phyloP scores from a whole-genome alignment of 2,888 invertebrate genomes.

The Junonia oenone region DNA sequence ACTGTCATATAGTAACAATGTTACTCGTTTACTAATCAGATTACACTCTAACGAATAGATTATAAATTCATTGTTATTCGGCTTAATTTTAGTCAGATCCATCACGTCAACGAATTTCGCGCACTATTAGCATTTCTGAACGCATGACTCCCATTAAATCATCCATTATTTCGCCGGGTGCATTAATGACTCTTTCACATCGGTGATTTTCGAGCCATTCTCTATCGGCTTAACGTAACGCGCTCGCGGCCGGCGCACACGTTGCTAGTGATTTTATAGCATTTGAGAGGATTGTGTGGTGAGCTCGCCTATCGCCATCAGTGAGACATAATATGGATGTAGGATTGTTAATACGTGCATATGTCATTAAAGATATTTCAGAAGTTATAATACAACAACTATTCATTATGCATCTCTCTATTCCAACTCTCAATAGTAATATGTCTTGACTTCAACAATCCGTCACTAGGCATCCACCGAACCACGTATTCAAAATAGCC shows the following conservation, averaged over 20 bases:
- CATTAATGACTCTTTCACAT: neutral
- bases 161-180: slow-evolving; percentile 10
- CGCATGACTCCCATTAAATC: slow-evolving; percentile 17
- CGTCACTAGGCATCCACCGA: no score
- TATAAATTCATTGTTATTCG: slow-evolving; percentile 3
- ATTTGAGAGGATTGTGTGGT: neutral
- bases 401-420: no score
- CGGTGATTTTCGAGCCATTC: neutral
- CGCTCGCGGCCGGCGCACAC: neutral
- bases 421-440: no score
- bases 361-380: no score
- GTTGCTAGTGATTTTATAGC: neutral
- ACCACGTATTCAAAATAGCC: no score
- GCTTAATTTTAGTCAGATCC: slow-evolving; percentile 19
- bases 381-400: no score
- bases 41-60: slow-evolving; percentile 1
- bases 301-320: neutral
- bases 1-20: neutral
- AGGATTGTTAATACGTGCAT: no score
- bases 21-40: neutral
- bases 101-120: slow-evolving; percentile 18
- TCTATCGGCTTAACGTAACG: neutral
- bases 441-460: no score
- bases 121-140: slow-evolving; percentile 18
- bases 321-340: neutral